Conservation (phyloP, 1,140 invertebrate genomes). For the Rhizoglyphus robini region DNA sequence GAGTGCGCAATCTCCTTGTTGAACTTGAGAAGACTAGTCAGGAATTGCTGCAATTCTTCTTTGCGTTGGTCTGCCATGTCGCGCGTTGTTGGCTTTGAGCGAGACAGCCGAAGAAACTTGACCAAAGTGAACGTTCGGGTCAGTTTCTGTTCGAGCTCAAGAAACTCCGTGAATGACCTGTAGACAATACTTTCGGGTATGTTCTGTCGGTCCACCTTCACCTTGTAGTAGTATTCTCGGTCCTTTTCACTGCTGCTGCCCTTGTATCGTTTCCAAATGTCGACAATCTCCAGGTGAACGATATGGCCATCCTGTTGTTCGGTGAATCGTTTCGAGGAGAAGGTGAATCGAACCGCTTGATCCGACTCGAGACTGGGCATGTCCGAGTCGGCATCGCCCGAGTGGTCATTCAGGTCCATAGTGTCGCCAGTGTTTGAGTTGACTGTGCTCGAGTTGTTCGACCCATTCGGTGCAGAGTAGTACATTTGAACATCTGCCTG, state of each 20-base stretch:
- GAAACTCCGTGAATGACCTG: conserved; percentile 88
- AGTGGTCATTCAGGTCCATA: neutral
- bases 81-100: conserved; percentile 59
- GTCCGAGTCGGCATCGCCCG: neutral
- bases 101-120: conserved; percentile 55
- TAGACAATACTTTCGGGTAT: conserved; percentile 73
- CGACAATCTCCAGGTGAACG: conserved; percentile 58
- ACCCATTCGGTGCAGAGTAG: neutral
- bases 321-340: neutral
- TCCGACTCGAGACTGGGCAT: conserved; percentile 8
- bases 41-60: conserved; percentile 68
- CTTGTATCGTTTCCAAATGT: conserved; percentile 59
- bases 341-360: neutral
- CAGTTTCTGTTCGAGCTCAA: conserved; percentile 87
- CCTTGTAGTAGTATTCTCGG: conserved; percentile 93
- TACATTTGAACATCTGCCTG: neutral
- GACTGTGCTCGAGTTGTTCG: neutral
- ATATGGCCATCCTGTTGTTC: conserved; percentile 62
- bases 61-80: conserved; percentile 81
- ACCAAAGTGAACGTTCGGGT: conserved; percentile 79
- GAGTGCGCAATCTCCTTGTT: conserved; percentile 88
- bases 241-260: conserved; percentile 92
- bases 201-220: conserved; percentile 67
- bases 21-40: conserved; percentile 66
- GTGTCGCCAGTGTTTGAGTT: neutral